Evolutionary conservation across 2,888 invertebrate genomes (phyloP).

Genomic region (Pimpla rufipes): DNA sequence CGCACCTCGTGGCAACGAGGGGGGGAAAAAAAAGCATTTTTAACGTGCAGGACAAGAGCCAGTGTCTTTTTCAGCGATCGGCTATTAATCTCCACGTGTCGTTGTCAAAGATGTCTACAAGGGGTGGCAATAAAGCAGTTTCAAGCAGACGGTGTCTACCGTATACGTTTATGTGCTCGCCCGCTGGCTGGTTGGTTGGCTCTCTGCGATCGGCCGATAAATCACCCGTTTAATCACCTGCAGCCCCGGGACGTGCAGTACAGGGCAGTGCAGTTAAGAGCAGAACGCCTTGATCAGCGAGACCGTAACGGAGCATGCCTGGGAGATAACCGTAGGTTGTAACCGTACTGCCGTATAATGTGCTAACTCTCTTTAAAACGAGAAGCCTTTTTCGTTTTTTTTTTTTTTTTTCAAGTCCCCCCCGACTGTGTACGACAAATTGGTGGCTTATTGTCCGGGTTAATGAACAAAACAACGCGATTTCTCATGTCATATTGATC

Average conservation of each 20-base stretch:
- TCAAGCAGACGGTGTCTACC: constrained; percentile 56
- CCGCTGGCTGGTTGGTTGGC: constrained; percentile 30
- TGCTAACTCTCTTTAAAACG: neutral
- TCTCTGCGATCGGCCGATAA: constrained; percentile 62
- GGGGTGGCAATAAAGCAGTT: constrained; percentile 60
- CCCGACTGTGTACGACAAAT: neutral
- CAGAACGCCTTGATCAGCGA: constrained; percentile 56
- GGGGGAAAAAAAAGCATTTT: neutral
- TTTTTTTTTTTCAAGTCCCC: neutral
- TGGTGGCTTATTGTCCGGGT: neutral
- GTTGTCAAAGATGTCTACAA: constrained; percentile 55
- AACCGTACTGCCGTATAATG: neutral
- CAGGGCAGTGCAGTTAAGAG: constrained; percentile 24
- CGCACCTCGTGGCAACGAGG: neutral
- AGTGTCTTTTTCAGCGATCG: constrained; percentile 26
- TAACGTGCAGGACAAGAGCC: neutral
- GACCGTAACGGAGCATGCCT: constrained; percentile 44
- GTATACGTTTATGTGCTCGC: constrained; percentile 39
- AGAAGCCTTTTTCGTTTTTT: neutral
- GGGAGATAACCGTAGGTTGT: constrained; percentile 14
- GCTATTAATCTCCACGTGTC: constrained; percentile 53
- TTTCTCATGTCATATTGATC: neutral
- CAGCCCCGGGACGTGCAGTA: constrained; percentile 57
- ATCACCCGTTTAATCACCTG: constrained; percentile 68
- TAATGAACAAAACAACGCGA: neutral